phyloP scores from a whole-genome alignment of 2,888 invertebrate species.

The Choristoneura rosaceana region DNA sequence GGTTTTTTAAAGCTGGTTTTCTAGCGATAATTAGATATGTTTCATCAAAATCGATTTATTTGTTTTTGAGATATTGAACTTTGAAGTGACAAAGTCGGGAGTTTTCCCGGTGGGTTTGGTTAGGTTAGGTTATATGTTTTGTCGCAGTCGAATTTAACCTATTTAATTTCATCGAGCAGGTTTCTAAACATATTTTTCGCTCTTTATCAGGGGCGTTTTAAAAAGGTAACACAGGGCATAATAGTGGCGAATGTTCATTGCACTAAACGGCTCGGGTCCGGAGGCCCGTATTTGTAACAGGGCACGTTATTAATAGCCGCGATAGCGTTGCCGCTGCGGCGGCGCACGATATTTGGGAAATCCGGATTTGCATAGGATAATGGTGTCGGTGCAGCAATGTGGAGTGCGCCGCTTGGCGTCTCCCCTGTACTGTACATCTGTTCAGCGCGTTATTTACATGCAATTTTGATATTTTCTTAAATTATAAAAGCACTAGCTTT shows the following conservation, averaged over 20 bases:
- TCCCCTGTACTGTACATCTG: conserved; percentile 17
- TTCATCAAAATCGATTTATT: too few species aligned
- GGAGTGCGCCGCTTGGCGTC: conserved; percentile 48
- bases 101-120: too few species aligned
- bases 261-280: conserved; percentile 72
- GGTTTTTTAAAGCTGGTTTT: too few species aligned
- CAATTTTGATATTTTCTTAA: conserved; percentile 5
- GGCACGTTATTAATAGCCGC: conserved; percentile 80
- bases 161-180: neutral
- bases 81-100: too few species aligned
- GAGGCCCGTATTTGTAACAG: conserved; percentile 74
- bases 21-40: too few species aligned
- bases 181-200: conserved; percentile 24
- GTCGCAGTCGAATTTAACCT: neutral
- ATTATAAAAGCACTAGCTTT: neutral
- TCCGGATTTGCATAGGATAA: conserved; percentile 84
- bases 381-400: conserved; percentile 64
- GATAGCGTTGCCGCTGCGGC: conserved; percentile 79
- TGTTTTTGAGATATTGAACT: too few species aligned
- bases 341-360: conserved; percentile 79
- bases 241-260: conserved; percentile 61
- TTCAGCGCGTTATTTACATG: conserved; percentile 11
- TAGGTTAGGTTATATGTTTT: neutral
- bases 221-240: conserved; percentile 68
- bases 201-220: conserved; percentile 54